A percentile compares a stretch with the other conserved stretches of the same genome.
Conservation (phyloP, 1,140 invertebrate genomes). For the Zaprionus davidi region DNA sequence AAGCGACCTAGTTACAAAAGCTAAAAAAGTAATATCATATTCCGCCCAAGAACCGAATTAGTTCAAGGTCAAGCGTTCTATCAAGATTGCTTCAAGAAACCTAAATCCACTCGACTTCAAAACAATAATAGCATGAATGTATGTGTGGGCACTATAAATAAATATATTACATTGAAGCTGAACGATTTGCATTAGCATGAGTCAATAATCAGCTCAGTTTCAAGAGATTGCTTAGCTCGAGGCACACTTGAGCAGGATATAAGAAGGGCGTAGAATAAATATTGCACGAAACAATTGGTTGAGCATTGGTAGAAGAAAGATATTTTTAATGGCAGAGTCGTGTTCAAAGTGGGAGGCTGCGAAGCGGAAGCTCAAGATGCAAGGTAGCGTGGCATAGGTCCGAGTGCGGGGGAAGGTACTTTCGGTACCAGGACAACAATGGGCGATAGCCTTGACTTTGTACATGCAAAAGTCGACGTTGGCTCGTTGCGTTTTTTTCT, state of each 20-base stretch:
- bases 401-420: neutral
- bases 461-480: conserved; percentile 66
- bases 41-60: too few relatives aligned
- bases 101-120: too few relatives aligned
- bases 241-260: neutral
- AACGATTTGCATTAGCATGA: neutral
- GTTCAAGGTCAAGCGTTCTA: too few relatives aligned
- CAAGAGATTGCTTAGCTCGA: neutral
- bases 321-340: neutral
- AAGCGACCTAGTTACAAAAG: too few relatives aligned
- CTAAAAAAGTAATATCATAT: too few relatives aligned
- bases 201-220: neutral
- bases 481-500: conserved; percentile 3
- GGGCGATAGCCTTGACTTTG: conserved; percentile 69
- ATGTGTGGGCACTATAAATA: too few relatives aligned
- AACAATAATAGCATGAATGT: too few relatives aligned
- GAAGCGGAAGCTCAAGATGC: neutral
- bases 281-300: conserved; percentile 39
- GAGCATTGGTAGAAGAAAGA: conserved; percentile 27
- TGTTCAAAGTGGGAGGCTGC: neutral
- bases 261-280: conserved; percentile 26
- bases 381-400: neutral
- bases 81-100: too few relatives aligned
- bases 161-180: too few relatives aligned
- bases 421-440: conserved; percentile 30